Base-by-base conservation (phyloP, 1,140 invertebrate species). In the Trigoniulus corallinus region DNA sequence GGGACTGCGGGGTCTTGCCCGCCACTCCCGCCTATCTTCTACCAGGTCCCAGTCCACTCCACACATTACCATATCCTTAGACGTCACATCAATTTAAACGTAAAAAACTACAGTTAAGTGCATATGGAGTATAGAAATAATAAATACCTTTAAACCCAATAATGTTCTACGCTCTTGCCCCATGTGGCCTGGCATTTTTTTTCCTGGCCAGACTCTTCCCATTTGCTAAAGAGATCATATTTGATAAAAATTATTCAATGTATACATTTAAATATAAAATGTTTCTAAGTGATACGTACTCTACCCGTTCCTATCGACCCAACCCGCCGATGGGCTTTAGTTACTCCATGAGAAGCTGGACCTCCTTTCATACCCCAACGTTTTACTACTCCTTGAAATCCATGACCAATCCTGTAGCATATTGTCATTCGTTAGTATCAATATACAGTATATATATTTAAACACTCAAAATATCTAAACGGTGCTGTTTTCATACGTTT, bases 351-450 rank as follows among this genome's bases (percentile, higher is more conserved):
- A 45, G 80, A 80, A 7, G 83, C 83, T 54, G 86, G 89, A 75
- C 86, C 82, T 51, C 95, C 95, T 63, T 87, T 83, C 62, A 98
- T 93, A 39, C 88, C 88, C 79, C 88, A 95, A 24, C 94, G 73
- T 70, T 88, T 95, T 71, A 97, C 84, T 0, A 96, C 95, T 47
- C 96, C 95, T 78, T 98, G 93, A 63, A 98, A 98, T n/a, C 94
- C 95, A 62, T 82, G 75, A 62, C 91, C 82, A 41, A 91, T 79
- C 2, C 86, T 91, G 59, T 34, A 71, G 65, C 58, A 61, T 53
- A 53, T 61, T 13, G 20, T 56, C 13, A 53, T n/a, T n/a, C n/a
- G n/a, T n/a, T n/a, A n/a, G n/a, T n/a, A n/a, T n/a, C n/a, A 3
- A 20, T 18, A 21, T 18, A 52, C 50, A 13, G n/a, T 39, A 13